Evolutionary conservation across 2,888 invertebrate species (phyloP).

Genomic region (Elaeidobius kamerunicus): DNA sequence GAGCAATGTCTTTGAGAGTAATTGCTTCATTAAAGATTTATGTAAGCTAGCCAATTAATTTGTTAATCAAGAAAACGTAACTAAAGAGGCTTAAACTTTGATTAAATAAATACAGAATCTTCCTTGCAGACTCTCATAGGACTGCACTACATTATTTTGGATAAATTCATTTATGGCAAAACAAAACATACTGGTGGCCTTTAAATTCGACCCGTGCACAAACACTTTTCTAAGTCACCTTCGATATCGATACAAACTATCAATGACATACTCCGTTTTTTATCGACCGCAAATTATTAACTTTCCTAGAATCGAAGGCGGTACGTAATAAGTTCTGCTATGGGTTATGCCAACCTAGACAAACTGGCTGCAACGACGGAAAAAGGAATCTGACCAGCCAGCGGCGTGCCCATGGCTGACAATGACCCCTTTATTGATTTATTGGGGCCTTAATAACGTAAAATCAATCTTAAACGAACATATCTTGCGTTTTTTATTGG

Average conservation of each 20-base stretch:
- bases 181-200: no score
- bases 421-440: neutral
- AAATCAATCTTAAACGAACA: neutral
- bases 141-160: no score
- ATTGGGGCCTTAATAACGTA: no score
- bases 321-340: conserved; percentile 10
- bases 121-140: no score
- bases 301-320: conserved; percentile 10
- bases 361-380: conserved; percentile 14
- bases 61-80: no score
- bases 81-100: neutral
- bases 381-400: conserved; percentile 9
- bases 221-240: neutral
- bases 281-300: conserved; percentile 10
- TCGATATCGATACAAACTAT: no score
- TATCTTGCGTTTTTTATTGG: neutral
- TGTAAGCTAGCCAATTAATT: no score
- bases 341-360: conserved; percentile 9
- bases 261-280: neutral
- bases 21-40: no score
- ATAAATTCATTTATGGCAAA: no score
- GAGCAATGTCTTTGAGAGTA: no score
- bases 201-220: neutral
- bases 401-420: conserved; percentile 2
- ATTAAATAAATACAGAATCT: no score